A percentile compares a stretch with the other conserved stretches of the same genome.
Conservation (phyloP, 1,140 invertebrate species). For the Platorchestia sp. region DNA sequence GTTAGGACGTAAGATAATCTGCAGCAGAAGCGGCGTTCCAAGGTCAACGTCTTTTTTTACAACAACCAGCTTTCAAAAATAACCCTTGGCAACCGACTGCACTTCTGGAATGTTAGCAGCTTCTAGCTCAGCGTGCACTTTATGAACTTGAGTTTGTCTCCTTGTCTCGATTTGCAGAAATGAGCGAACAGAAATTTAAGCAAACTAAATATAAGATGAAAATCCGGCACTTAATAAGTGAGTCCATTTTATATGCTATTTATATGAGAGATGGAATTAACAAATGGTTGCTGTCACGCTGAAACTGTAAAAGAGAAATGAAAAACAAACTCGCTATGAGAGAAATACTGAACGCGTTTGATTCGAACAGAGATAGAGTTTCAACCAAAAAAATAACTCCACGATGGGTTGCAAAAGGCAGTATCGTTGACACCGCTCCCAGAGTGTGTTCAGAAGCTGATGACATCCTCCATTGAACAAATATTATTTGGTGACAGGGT, state of each 20-base stretch:
- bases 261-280: background rate
- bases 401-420: background rate
- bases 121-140: background rate
- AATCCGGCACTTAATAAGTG: background rate
- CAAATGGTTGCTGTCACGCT: background rate
- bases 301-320: too few relatives aligned
- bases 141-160: background rate
- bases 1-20: background rate
- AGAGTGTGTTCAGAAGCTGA: too few relatives aligned
- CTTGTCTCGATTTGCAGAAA: background rate
- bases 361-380: background rate
- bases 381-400: background rate
- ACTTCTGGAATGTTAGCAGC: background rate
- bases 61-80: background rate
- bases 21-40: background rate
- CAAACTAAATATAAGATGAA: background rate
- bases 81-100: background rate
- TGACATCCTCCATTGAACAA: too few relatives aligned
- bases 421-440: too few relatives aligned
- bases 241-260: background rate
- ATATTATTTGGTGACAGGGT: too few relatives aligned
- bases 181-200: background rate
- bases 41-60: background rate
- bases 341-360: background rate
- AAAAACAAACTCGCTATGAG: background rate